These are phyloP conservation scores for Falco columbarius DNA, from an alignment of 2,797 vertebrate species.

Conservation along the genomic window DNA sequence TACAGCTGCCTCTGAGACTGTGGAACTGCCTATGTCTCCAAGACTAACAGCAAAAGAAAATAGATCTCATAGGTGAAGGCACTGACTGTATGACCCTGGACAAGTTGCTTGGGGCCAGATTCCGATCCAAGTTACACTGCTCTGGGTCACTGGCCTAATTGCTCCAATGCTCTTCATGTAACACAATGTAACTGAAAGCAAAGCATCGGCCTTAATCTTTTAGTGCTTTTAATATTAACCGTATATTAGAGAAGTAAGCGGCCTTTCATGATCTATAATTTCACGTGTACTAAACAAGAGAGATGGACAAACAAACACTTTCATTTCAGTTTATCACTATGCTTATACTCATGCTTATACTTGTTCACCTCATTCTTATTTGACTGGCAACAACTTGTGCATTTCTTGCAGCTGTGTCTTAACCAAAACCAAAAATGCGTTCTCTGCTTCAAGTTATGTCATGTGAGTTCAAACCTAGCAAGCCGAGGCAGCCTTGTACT, in stretches of 20 bases:
- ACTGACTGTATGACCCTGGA: background rate
- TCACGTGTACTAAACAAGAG: background rate
- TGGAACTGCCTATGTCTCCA: background rate
- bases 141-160: constrained; percentile 37
- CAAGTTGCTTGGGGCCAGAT: constrained; percentile 20
- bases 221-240: constrained; percentile 13
- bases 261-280: background rate
- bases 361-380: background rate
- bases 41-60: background rate
- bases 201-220: background rate
- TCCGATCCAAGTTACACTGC: background rate
- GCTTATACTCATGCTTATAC: background rate
- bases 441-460: background rate
- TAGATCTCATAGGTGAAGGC: constrained; percentile 12
- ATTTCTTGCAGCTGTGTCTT: constrained; percentile 18
- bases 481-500: background rate
- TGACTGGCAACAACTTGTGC: background rate
- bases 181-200: background rate
- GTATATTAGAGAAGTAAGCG: background rate
- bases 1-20: background rate
- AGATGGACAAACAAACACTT: background rate
- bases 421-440: background rate
- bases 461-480: background rate
- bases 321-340: background rate
- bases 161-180: background rate